Conservation (phyloP, 1,140 invertebrate species). For the Euwallacea fornicatus region DNA sequence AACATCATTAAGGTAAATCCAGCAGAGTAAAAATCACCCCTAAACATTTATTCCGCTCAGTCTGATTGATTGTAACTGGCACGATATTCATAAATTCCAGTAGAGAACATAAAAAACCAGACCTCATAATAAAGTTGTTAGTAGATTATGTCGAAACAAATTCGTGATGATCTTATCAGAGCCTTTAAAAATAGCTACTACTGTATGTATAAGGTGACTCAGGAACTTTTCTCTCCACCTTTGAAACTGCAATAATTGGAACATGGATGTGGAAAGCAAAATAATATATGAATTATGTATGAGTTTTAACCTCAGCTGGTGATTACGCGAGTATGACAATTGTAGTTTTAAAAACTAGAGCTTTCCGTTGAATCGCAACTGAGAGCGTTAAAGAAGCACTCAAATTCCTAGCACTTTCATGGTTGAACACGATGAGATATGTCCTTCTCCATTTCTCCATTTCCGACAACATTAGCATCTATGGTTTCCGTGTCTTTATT, state of each 20-base stretch:
- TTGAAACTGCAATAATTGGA: conserved; percentile 22
- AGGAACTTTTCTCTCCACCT: conserved; percentile 2
- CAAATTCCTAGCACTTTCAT: too few species aligned
- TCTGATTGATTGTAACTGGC: conserved; percentile 31
- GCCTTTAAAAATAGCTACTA: conserved; percentile 25
- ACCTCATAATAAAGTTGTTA: conserved; percentile 36
- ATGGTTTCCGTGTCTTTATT: conserved; percentile 10
- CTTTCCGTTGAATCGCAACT: neutral
- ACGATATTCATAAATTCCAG: conserved; percentile 30
- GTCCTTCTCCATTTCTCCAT: neutral
- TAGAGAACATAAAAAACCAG: conserved; percentile 30
- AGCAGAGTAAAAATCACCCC: conserved; percentile 6
- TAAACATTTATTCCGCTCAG: conserved; percentile 10
- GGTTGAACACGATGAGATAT: too few species aligned
- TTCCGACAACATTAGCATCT: conserved; percentile 5
- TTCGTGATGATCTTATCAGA: conserved; percentile 36
- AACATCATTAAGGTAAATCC: neutral
- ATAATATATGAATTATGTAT: conserved; percentile 17
- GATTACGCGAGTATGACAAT: neutral
- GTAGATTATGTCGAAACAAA: conserved; percentile 34
- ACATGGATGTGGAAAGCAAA: conserved; percentile 21
- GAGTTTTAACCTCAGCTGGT: neutral
- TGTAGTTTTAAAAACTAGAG: neutral
- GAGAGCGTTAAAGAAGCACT: neutral
- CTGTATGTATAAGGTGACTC: conserved; percentile 23